Evolutionary conservation across 2,888 invertebrate species (phyloP).

Genomic region (Meloe dianella): DNA sequence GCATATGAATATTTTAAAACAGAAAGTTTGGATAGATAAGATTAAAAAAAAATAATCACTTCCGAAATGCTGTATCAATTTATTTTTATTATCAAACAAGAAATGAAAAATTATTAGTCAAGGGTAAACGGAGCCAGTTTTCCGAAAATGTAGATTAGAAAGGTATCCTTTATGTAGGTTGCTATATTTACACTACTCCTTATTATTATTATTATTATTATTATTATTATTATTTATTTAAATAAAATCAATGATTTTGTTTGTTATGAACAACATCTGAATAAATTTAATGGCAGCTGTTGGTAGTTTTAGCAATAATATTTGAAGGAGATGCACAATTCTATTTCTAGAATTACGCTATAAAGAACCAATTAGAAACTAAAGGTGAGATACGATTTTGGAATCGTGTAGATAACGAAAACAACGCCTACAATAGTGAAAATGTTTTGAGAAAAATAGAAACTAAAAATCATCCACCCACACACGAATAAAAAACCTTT

Average conservation of each 20-base stretch:
- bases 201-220: neutral
- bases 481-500: too few relatives aligned
- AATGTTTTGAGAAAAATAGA: neutral
- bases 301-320: neutral
- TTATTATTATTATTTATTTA: neutral
- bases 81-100: slow-evolving; percentile 7
- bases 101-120: neutral
- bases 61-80: neutral
- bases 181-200: neutral
- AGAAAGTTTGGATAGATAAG: neutral
- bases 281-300: neutral
- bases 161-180: neutral
- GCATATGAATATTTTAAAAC: neutral
- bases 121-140: neutral
- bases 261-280: neutral
- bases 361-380: neutral
- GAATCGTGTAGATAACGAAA: neutral
- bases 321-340: neutral
- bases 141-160: slow-evolving; percentile 1
- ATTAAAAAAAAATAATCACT: neutral
- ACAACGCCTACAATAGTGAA: neutral
- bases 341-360: neutral
- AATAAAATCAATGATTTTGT: slow-evolving; percentile 1
- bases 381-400: neutral
- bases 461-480: neutral